Evolutionary conservation across 1,140 invertebrate species (phyloP).

Genomic region (Camponotus vicinus): DNA sequence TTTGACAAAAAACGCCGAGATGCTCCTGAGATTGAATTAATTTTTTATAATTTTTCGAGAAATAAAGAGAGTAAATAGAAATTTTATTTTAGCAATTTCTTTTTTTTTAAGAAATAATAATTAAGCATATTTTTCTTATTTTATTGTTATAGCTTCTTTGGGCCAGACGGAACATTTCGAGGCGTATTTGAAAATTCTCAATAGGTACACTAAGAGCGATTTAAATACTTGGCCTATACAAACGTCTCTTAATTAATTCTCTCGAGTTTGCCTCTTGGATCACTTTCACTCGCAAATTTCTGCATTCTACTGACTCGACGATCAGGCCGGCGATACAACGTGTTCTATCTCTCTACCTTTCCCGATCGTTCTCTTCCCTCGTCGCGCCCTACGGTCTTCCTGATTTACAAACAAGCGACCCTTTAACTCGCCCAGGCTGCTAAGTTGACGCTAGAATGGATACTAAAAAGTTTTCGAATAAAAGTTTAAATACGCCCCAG

Average conservation of each 20-base stretch:
- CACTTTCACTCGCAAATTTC: conserved; percentile 13
- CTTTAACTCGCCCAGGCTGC: conserved; percentile 50
- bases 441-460: conserved; percentile 38
- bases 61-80: neutral
- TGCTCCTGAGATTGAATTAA: neutral
- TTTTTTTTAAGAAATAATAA: neutral
- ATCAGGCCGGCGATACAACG: conserved; percentile 16
- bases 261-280: neutral
- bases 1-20: neutral
- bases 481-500: conserved; percentile 83
- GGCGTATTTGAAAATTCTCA: neutral
- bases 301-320: conserved; percentile 25
- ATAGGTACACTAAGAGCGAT: neutral
- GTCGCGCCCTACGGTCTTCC: conserved; percentile 45
- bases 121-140: neutral
- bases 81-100: neutral
- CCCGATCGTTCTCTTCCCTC: conserved; percentile 26
- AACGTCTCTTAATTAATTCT: conserved; percentile 64
- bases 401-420: conserved; percentile 68
- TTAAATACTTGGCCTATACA: conserved; percentile 1
- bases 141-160: neutral
- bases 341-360: neutral
- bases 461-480: conserved; percentile 85
- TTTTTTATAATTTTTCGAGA: neutral
- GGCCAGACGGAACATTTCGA: neutral